Base-by-base conservation (phyloP, 2,113 vertebrate genomes). In the Sphyrna mokarran region DNA sequence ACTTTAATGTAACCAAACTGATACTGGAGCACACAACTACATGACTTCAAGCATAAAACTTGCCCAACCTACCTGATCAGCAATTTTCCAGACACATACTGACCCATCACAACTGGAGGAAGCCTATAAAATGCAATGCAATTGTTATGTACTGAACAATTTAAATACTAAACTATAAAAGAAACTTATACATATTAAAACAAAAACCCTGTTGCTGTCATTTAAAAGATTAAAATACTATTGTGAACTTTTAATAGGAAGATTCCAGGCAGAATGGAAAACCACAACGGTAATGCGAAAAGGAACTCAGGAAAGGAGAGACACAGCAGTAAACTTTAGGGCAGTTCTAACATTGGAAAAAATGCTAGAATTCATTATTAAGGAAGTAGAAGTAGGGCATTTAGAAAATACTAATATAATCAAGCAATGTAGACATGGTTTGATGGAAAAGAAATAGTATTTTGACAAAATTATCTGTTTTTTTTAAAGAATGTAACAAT, bases 101-200 rank as follows among this genome's bases (percentile, higher is more conserved):
- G 98, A 98, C 48, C 99, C 99, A 26, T 99, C 99, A 96, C 99
- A 99, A 97, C 99, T 98, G 18, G 99, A 97, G 0, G 99, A 99
- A 18, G 98, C 99, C 99, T 99, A 95, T n/a, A 94, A 76, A 80
- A 78, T 29, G 11, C 3, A 76, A 95, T 20, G 72, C 26, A 11
- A 94, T 14, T 69, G 16, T 48, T 48, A 94, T 43, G 37, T 1
- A 48, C 63, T 43, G 37, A 94, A 37, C 68, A 70, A 70, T 43
- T 70, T 48, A 48, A 72, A 29, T 48, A 70, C 11, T 70, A 14
- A 94, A 95, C 43, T 54, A 66, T 70, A 37, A 20, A 69, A 94
- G 22, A 33, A 0, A 72, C 10, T 48, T 43, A 69, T 0, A 95
- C 6, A 76, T 54, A 43, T 70, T 61, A 33, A 90, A 61, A 89